Conservation (phyloP, 2,888 invertebrate genomes). For the Scaptodrosophila latifasciaeformis region DNA sequence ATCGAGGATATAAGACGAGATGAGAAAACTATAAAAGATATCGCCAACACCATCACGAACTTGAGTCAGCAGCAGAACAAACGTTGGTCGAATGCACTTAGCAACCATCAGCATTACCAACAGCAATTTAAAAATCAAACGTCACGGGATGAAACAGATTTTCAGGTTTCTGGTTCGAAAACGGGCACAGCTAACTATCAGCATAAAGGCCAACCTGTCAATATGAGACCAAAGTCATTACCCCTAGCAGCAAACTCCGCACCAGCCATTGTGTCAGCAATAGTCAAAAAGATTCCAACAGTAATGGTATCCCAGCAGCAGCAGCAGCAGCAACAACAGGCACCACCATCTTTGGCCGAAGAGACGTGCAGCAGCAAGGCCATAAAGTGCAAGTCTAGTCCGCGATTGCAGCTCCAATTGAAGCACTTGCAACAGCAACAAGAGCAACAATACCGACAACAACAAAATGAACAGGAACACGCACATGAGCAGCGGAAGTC, state of each 20-base stretch:
- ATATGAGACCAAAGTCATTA: slow-evolving; percentile 74
- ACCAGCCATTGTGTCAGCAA: slow-evolving; percentile 75
- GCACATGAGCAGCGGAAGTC: slow-evolving; percentile 68
- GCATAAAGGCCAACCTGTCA: slow-evolving; percentile 35
- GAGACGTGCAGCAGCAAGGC: slow-evolving; percentile 26
- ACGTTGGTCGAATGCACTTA: slow-evolving; percentile 76
- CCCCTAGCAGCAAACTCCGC: slow-evolving; percentile 74
- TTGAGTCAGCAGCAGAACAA: slow-evolving; percentile 77
- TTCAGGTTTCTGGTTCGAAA: slow-evolving; percentile 45
- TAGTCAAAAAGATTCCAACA: slow-evolving; percentile 75
- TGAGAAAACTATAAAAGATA: slow-evolving; percentile 87
- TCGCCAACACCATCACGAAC: slow-evolving; percentile 87
- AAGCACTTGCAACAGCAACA: slow-evolving; percentile 69
- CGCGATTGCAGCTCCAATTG: slow-evolving; percentile 62
- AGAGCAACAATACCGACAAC: slow-evolving; percentile 70
- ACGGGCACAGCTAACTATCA: slow-evolving; percentile 23
- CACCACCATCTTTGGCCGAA: slow-evolving; percentile 15
- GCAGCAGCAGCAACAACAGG: slow-evolving; percentile 34
- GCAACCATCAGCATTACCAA: slow-evolving; percentile 64
- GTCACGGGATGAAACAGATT: slow-evolving; percentile 75
- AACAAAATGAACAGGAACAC: slow-evolving; percentile 69
- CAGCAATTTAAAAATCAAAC: slow-evolving; percentile 35
- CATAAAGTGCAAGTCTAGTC: slow-evolving; percentile 56
- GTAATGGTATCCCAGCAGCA: slow-evolving; percentile 61
- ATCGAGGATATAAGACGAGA: slow-evolving; percentile 77